These are phyloP conservation scores for Rhimphoctona megacephalus DNA, from an alignment of 2,888 invertebrate species.

Conservation along the genomic window DNA sequence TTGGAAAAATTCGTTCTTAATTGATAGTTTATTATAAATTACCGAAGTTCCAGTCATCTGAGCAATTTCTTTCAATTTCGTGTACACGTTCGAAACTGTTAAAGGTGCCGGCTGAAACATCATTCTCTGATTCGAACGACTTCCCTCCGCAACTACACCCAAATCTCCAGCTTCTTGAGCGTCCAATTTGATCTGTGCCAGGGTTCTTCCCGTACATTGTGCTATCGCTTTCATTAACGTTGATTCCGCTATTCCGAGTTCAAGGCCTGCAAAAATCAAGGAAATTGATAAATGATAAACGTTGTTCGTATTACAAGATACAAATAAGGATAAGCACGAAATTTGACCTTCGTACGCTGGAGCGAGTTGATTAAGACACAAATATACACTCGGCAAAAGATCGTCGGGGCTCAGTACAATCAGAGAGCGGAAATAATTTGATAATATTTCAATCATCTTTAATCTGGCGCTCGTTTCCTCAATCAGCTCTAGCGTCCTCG, in stretches of 20 bases:
- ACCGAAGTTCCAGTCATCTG: constrained; percentile 92
- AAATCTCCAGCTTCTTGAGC: constrained; percentile 93
- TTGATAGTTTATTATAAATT: constrained; percentile 68
- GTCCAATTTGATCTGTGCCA: constrained; percentile 93
- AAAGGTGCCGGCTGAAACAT: constrained; percentile 94
- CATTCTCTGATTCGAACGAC: constrained; percentile 93
- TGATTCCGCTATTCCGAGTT: constrained; percentile 97
- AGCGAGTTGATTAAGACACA: constrained; percentile 98
- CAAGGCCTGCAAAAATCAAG: constrained; percentile 86
- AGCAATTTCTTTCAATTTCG: constrained; percentile 94
- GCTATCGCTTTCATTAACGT: constrained; percentile 97
- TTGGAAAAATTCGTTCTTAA: constrained; percentile 18
- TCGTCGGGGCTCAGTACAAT: constrained; percentile 95
- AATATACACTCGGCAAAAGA: constrained; percentile 94
- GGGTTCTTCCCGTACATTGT: constrained; percentile 93
- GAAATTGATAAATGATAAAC: not conserved
- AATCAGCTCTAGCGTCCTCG: constrained; percentile 95
- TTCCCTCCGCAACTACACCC: constrained; percentile 95
- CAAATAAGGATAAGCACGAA: not conserved
- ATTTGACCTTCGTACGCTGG: constrained; percentile 95
- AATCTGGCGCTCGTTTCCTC: constrained; percentile 94
- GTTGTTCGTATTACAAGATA: not conserved
- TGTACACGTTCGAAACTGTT: constrained; percentile 91
- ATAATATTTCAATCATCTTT: constrained; percentile 95
- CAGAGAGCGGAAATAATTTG: constrained; percentile 97